Base-by-base conservation (phyloP, 2,797 vertebrate species). In the Pangasius mekongensis region DNA sequence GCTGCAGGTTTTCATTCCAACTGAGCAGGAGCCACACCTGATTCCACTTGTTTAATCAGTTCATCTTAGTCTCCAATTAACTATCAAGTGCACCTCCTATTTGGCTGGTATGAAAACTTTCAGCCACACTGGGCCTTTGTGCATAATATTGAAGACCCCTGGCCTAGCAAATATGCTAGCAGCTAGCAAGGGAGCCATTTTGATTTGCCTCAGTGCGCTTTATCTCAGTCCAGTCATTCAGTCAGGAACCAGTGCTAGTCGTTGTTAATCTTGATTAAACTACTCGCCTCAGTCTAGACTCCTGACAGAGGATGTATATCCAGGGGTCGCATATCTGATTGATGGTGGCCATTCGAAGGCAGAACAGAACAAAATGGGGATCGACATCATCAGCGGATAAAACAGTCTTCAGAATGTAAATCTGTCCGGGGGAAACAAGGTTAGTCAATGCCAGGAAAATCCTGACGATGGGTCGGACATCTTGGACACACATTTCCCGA, bases 311-410 rank as follows among this genome's bases (percentile, higher is more conserved):
- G 95, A 98, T 99, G 95, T 99, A 99, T 87, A 98, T 97, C 98
- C 98, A 99, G 87, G 98, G 98, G 93, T 98, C 97, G 88, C 97
- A 95, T 93, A 99, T 98, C 95, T 99, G 98, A 95, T 98, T 99
- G 96, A 96, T 97, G 87, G 96, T 96, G 92, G 97, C 97, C 94
- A 99, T 94, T 76, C 98, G 97, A 91, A 98, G 92, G 93, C 90
- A 96, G 91, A 97, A 96, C 89, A 99, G 95, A 92, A 98, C n/a
- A 64, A 0, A 81, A 8, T 90, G 43, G 56, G 27, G 84, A 2
- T 64, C 76, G 83, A 89, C 82, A 11, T 62, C 74, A 47, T 39
- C 89, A 13, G 52, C 73, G 5, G 89, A 91, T 92, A 93, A 76
- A 47, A 81, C 87, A 3, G 66, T 91, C 92, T n/a, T 89, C 93